Percentiles rank a stretch among this genome's conserved stretches.
Evolutionary conservation across 2,113 vertebrate species (phyloP).

Genomic region (Trichomycterus rosablanca): DNA sequence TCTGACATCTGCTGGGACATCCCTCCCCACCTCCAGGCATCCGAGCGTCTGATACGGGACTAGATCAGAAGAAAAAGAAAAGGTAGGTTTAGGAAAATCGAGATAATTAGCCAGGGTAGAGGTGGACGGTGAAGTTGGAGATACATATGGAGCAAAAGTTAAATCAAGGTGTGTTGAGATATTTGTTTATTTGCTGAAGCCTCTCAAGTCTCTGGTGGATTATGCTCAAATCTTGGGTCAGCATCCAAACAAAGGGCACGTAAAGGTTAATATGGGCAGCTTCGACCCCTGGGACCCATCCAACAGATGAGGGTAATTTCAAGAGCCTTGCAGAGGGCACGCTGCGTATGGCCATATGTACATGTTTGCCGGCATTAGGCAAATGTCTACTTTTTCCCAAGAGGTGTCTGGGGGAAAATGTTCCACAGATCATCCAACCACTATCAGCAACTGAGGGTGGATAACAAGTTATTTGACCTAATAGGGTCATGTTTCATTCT

Average conservation of each 20-base stretch:
- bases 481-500: background rate
- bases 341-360: conserved; percentile 3
- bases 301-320: conserved; percentile 24
- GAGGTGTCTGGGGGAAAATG: background rate
- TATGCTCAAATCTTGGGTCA: background rate
- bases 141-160: no score
- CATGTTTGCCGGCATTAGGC: conserved; percentile 6
- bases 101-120: conserved; percentile 39
- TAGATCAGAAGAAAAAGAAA: conserved; percentile 68
- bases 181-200: no score
- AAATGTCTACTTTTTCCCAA: conserved; percentile 10
- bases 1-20: conserved; percentile 83
- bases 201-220: no score
- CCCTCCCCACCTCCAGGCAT: conserved; percentile 57
- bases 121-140: no score
- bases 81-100: conserved; percentile 49
- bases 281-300: background rate
- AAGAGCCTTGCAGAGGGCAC: background rate
- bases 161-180: no score
- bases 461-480: no score
- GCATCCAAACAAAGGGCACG: conserved; percentile 14
- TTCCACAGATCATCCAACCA: background rate
- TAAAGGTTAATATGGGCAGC: conserved; percentile 16
- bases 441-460: no score
- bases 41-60: conserved; percentile 80